Conservation (phyloP, 2,113 vertebrate species). For the Periophthalmus modestus region DNA sequence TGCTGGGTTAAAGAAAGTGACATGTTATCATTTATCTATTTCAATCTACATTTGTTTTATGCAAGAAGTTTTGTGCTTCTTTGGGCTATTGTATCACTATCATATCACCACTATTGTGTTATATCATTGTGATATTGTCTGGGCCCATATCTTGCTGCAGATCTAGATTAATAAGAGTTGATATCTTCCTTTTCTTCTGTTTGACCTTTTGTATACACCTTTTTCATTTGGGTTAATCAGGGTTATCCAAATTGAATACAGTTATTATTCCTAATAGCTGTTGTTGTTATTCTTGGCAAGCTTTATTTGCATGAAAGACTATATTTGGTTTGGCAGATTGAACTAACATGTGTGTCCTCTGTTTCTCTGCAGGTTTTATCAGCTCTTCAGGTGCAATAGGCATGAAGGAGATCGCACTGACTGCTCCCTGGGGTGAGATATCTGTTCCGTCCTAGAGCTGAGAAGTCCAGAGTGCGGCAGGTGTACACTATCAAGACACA, state of each 20-base stretch:
- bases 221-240: neutral
- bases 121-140: neutral
- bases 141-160: no score
- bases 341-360: slow-evolving; percentile 17
- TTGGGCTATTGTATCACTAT: neutral
- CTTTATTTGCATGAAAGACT: neutral
- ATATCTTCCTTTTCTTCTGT: neutral
- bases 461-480: slow-evolving; percentile 37
- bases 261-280: neutral
- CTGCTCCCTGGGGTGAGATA: slow-evolving; percentile 65
- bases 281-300: neutral
- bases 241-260: no score
- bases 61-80: neutral
- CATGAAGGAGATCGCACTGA: slow-evolving; percentile 60
- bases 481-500: slow-evolving; percentile 11
- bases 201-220: neutral
- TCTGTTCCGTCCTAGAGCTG: slow-evolving; percentile 54
- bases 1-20: neutral
- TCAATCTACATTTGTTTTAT: neutral
- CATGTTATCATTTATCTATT: neutral
- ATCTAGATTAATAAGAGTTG: neutral
- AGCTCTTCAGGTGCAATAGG: slow-evolving; percentile 48
- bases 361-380: slow-evolving; percentile 61
- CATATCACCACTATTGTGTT: neutral
- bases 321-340: neutral